Evolutionary conservation across 53 echinoderm and acorn worm genomes (phyloP), one percentile per base, ranked within the genome.

Genomic region (Antedon mediterranea): DNA sequence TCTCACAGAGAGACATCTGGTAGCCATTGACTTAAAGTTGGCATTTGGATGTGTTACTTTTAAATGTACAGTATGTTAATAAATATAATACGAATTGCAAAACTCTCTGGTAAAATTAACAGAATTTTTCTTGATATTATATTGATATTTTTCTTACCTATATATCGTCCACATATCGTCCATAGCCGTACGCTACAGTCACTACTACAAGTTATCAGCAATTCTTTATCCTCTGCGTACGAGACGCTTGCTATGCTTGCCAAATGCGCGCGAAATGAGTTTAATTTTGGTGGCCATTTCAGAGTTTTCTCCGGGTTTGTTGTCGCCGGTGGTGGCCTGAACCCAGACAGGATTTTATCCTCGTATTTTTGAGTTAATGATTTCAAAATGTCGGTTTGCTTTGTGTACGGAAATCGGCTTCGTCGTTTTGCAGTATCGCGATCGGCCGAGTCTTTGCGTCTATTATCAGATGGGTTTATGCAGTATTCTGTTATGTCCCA

Each of bases 401-500:
- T 86, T 9, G 81, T 78, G 80, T 88, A 93, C 6, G 90, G 82
- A 75, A 89, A 93, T 31, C 83, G 78, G 32, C 80, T 82, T 75
- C 85, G 83, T 2, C 77, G 32, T n/a, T 82, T 79, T 0, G 31
- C 30, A 43, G 87, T 80, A 33, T 87, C 82, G 32, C 84, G 43
- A 32, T 76, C 78, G 11, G 86, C 78, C 0, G 86, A 81, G 18
- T 34, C 26, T 33, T 76, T 9, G 34, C 14, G 33, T 7, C 20
- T 4, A n/a, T n/a, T n/a, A n/a, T 20, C 20, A 33, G 23, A 3
- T 76, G 18, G 5, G 4, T 76, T 76, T n/a, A 95, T 89, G 81
- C 97, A 95, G 76, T 92, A 95, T 32, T 92, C 86, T 18, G 89
- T 81, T 23, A 95, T 92, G 30, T 95, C 97, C 97, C 97, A 95